Evolutionary conservation across 2,113 vertebrate genomes (phyloP), one percentile per base, ranked within the genome.

Genomic region (Emberiza fucata): DNA sequence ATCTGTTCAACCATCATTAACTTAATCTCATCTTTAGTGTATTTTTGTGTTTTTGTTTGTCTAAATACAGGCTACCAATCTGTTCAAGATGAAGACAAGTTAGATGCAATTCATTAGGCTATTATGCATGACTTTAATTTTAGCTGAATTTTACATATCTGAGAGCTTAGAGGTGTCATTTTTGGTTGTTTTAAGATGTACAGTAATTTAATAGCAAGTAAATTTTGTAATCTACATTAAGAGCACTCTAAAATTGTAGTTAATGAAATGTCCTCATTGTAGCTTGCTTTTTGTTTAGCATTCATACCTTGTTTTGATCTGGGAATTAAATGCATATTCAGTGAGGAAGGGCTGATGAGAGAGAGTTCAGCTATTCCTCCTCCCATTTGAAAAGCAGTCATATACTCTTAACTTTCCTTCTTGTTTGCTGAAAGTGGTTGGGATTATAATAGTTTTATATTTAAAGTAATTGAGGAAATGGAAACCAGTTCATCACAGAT

Each of bases 1-100:
- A 44, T 1, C 0, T 40, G 8, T 69, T 80, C 1, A 8, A 18
- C 31, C 5, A 6, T 80, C n/a, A 35, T 5, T 68, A 11, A 69
- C 17, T 42, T 70, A 51, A 47, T 75, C 27, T 63, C 23, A 28
- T 45, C 8, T 94, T 86, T n/a, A 45, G 13, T 57, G 14, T 47
- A 9, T 45, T 69, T 76, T 73, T 78, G 1, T 31, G 4, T 19
- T 88, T 83, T 86, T 88, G 22, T 78, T 78, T 72, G 15, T 54
- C 28, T 81, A 37, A 76, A 44, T 83, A 42, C 33, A 81, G 33
- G 9, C 21, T 86, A 33, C 53, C n/a, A 31, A 5, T 85, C 9
- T 48, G 19, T 37, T 91, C 40, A 72, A 60, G 37, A 20, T 65
- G 78, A 79, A 44, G 48, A 61, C 28, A 66, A 37, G 17, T 75